Evolutionary conservation across 2,113 vertebrate species (phyloP), one percentile per base, ranked within the genome.

Genomic region (Notarius quadriscutis): DNA sequence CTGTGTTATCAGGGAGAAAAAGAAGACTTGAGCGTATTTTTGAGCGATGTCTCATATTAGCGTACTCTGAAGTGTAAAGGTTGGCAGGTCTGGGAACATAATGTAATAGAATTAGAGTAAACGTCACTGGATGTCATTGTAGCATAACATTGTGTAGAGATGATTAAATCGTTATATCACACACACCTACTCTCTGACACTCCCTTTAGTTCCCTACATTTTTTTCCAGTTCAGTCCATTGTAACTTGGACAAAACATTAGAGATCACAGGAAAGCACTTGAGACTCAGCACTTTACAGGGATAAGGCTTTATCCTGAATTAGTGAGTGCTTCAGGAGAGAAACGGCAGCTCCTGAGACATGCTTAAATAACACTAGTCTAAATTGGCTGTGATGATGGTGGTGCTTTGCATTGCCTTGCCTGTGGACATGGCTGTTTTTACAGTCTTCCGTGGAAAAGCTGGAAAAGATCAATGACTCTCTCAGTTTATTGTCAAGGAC

Each of bases 401-500:
- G 62, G 18, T 4, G 65, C 83, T 82, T 81, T 27, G 41, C 67
- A 48, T 75, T 30, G 53, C 79, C 81, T 88, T 30, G 81, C 77
- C 89, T 81, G 25, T 71, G 65, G 85, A 79, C 25, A 51, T 67
- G 65, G 62, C 78, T 34, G 20, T 9, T 41, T 60, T 85, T 51
- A 71, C 69, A 78, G 22, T 69, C 41, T 82, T 75, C 78, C 60
- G 83, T 55, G 30, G 79, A 79, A 83, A 20, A 60, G 51, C 84
- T 78, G 83, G 51, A 79, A 57, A 71, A 86, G 80, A 90, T 83
- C 48, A 90, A 86, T 77, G 69, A 50, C 63, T 78, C 30, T n/a
- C 9, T 87, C 74, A 55, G 77, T 85, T 87, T 89, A 65, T 87
- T 88, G 71, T 80, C 57, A 53, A 83, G 69, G 62, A 83, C 72